Evolutionary conservation across 2,113 vertebrate species (phyloP).

Genomic region (Gavialis gangeticus): DNA sequence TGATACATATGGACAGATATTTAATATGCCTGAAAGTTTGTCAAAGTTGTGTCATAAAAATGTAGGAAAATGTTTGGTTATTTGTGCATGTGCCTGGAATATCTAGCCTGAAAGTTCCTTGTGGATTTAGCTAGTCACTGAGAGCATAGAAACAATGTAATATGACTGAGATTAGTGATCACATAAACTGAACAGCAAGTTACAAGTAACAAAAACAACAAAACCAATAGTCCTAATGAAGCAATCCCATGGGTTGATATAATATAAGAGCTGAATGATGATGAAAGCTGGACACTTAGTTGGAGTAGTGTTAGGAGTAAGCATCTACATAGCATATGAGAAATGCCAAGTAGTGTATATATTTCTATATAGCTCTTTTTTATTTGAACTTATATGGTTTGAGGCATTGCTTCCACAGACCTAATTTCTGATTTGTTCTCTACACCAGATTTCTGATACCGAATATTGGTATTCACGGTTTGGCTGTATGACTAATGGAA

Average conservation of each 20-base stretch:
- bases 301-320: background rate
- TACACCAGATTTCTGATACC: slow-evolving; percentile 26
- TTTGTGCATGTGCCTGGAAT: background rate
- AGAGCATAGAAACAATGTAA: background rate
- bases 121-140: accelerated
- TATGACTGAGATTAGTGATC: background rate
- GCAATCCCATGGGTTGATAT: too few relatives aligned
- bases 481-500: slow-evolving; percentile 72
- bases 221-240: too few relatives aligned
- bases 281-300: background rate
- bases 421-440: slow-evolving; percentile 50
- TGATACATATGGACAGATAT: background rate
- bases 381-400: background rate
- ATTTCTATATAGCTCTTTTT: background rate
- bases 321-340: background rate
- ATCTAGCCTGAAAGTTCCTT: background rate
- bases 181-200: background rate
- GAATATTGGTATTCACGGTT: slow-evolving; percentile 63
- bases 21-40: background rate
- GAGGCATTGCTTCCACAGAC: slow-evolving; percentile 42
- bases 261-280: background rate
- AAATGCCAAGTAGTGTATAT: background rate
- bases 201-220: background rate
- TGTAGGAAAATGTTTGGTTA: background rate
- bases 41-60: background rate